phyloP scores from a whole-genome alignment of 2,797 vertebrate genomes.

The Acestrorhynchus altus region DNA sequence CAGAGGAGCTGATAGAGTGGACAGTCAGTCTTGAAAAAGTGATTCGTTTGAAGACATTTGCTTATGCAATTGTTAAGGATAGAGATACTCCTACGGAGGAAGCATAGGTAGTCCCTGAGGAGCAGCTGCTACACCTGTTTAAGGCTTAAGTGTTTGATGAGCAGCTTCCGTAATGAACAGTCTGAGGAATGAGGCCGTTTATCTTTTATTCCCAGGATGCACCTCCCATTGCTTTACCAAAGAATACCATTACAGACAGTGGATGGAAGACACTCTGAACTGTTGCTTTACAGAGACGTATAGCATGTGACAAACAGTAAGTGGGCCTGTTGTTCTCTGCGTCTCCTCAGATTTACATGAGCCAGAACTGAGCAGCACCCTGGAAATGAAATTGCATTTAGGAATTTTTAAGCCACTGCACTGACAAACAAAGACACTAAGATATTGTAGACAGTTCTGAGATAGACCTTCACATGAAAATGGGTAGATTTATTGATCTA shows the following conservation, averaged over 20 bases:
- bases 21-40: too few relatives aligned
- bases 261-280: constrained; percentile 5
- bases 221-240: constrained; percentile 10
- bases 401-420: neutral
- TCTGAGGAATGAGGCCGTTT: constrained; percentile 65
- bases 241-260: neutral
- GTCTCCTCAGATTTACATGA: neutral
- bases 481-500: too few relatives aligned
- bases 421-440: neutral
- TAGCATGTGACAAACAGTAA: neutral
- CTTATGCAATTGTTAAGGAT: neutral
- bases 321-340: neutral
- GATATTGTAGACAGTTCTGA: too few relatives aligned
- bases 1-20: too few relatives aligned
- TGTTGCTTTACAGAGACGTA: constrained; percentile 12
- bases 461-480: too few relatives aligned
- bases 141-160: constrained; percentile 60
- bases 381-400: neutral
- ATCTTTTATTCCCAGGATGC: constrained; percentile 59
- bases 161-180: constrained; percentile 59
- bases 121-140: constrained; percentile 57
- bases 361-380: neutral
- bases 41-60: neutral
- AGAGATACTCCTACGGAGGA: neutral
- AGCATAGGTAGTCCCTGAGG: constrained; percentile 34